Conservation (phyloP, 2,888 invertebrate genomes). For the Melipona beecheii region DNA sequence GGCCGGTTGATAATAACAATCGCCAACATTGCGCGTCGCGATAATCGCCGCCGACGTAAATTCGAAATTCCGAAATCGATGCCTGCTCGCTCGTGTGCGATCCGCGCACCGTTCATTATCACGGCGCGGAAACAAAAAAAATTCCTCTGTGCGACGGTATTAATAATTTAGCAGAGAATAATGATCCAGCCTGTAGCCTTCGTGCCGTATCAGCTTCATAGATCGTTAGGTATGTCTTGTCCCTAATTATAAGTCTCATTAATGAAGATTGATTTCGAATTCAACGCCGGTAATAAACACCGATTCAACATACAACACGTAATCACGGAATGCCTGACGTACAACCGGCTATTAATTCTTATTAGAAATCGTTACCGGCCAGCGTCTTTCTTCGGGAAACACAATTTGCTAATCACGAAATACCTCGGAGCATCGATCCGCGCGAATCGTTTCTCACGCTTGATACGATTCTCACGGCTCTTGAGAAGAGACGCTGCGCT, state of each 20-base stretch:
- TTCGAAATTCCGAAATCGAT: constrained; percentile 30
- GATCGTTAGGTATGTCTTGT: constrained; percentile 69
- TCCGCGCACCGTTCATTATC: background rate
- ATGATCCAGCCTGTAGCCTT: constrained; percentile 49
- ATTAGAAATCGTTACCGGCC: constrained; percentile 64
- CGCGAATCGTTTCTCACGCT: constrained; percentile 29
- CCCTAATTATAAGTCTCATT: constrained; percentile 70
- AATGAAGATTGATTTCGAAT: constrained; percentile 72
- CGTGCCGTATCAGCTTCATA: constrained; percentile 51
- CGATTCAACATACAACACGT: constrained; percentile 57
- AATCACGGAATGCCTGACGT: constrained; percentile 61
- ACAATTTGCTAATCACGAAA: constrained; percentile 66
- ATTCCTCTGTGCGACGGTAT: constrained; percentile 13
- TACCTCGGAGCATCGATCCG: constrained; percentile 26
- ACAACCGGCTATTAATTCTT: constrained; percentile 66
- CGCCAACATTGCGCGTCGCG: constrained; percentile 11
- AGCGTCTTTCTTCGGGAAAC: constrained; percentile 55
- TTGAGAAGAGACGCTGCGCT: background rate
- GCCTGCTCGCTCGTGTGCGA: background rate
- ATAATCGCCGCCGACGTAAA: constrained; percentile 9
- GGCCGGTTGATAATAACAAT: constrained; percentile 35
- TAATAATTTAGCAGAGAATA: constrained; percentile 52
- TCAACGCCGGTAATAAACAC: constrained; percentile 69
- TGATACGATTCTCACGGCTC: constrained; percentile 18
- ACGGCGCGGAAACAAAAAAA: background rate